Base-by-base conservation (phyloP, 2,797 vertebrate species). In the Ptychobarbus kaznakovi region DNA sequence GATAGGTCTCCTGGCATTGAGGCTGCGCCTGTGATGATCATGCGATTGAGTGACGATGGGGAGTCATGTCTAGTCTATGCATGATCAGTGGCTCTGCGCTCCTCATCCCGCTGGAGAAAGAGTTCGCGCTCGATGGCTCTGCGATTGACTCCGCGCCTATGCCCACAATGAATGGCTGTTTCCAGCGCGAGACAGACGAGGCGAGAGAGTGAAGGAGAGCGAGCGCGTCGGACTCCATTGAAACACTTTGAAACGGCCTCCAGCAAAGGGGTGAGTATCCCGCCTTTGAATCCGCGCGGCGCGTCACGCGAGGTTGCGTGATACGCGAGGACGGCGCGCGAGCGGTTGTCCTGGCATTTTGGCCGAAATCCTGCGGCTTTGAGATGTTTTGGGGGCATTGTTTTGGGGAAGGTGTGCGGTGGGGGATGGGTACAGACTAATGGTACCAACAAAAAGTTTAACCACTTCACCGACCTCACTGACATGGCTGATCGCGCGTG, bases 161-260 rank as follows among this genome's bases (percentile, higher is more conserved):
- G 90, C 94, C 93, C 92, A 92, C 95, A 96, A 95, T 97, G 96
- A 97, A 97, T 97, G 97, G 96, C 96, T 92, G 94, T 94, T 93
- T 77, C 94, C 95, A 94, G 94, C 93, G 72, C 91, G 91, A 92
- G 88, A 88, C 83, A 79, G 83, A 80, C 75, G 66, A 85, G 83
- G 83, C 76, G 84, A 91, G 90, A 88, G 91, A 89, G 90, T 90
- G 91, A 90, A 92, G 92, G 86, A 86, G 87, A 88, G 89, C 46
- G 86, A 87, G 84, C 83, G 89, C 82, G 75, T 44, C 89, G 85
- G 90, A 92, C 93, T 92, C 89, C 90, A 92, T 89, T 93, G 90
- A 93, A 83, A 90, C 90, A 88, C 90, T 90, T 90, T 78, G 90
- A 92, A 92, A 91, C 95, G 89, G 93, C 94, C 94, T 93, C 91